A percentile compares a stretch with the other conserved stretches of the same genome.
Conservation (phyloP, 2,113 vertebrate genomes). For the Colaptes auratus region DNA sequence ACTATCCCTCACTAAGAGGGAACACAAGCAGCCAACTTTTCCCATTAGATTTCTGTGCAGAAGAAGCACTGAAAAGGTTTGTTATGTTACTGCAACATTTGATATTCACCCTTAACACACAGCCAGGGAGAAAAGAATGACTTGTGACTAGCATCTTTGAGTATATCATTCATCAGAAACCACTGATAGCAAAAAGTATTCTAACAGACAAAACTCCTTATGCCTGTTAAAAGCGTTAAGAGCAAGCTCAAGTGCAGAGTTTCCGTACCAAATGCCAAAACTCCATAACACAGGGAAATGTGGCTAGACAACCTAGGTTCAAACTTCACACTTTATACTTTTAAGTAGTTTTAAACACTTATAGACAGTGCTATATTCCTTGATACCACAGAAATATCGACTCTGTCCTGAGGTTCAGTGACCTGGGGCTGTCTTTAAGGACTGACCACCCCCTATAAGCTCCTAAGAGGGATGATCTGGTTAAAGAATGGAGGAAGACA, state of each 20-base stretch:
- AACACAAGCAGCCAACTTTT: background rate
- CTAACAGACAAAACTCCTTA: background rate
- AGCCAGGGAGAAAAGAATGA: background rate
- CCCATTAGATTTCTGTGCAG: background rate
- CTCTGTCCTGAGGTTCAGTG: background rate
- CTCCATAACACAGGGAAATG: conserved; percentile 21
- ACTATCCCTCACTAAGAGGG: background rate
- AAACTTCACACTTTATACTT: conserved; percentile 10
- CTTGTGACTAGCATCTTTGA: background rate
- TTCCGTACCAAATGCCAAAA: conserved; percentile 50
- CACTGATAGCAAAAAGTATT: background rate
- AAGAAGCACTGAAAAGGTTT: background rate
- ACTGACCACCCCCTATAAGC: background rate
- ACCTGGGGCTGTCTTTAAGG: background rate
- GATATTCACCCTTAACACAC: background rate
- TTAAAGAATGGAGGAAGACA: background rate
- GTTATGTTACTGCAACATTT: background rate
- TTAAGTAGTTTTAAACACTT: background rate
- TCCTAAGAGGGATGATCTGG: background rate
- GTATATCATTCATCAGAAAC: background rate
- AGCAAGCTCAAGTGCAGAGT: conserved; percentile 14
- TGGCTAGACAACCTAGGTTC: conserved; percentile 50
- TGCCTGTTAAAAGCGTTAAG: conserved; percentile 34
- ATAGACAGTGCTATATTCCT: background rate
- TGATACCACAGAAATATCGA: background rate